Evolutionary conservation across 2,888 invertebrate genomes (phyloP), one percentile per base, ranked within the genome.

Genomic region (Eupeodes latifasciatus): DNA sequence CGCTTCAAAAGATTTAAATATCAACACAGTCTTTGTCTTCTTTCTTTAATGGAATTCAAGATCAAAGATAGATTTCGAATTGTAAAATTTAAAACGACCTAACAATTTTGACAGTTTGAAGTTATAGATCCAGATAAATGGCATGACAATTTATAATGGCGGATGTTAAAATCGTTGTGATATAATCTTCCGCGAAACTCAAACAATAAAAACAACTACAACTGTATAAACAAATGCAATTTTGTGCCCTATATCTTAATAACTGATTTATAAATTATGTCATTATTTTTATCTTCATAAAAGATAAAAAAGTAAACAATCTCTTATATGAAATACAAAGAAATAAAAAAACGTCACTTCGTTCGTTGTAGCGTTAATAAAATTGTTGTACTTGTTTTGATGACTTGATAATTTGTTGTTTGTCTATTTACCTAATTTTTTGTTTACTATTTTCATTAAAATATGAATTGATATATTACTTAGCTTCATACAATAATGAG

Each of bases 381-480:
- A 40, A 40, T 40, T 40, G 16, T 53, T 72, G 66, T 74, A 16
- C 40, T n/a, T 51, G 57, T 57, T 71, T 55, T 19, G 14, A 40
- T 78, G 66, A 77, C 72, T n/a, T 14, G 6, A 27, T 47, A 27
- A 53, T 44, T 64, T 72, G 16, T 51, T 57, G 11, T 27, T 47
- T 12, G 9, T 40, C 40, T 83, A 71, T 76, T 72, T 83, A 83
- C 55, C 49, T 62, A 61, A 67, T 34, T 36, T 36, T 77, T 47
- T 75, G 12, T 82, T 64, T 67, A 40, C 55, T 81, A 72, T 27
- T 40, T 40, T 3, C 40, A 7, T 40, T 53, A 76, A 84, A 59
- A 34, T 34, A 55, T 59, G 4, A 59, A 59, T 40, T 40, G 40
- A 40, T 84, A 76, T 83, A 79, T 83, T 76, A 76, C 76, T 53